phyloP scores from a whole-genome alignment of 1,140 invertebrate genomes.

The Eueides isabella region DNA sequence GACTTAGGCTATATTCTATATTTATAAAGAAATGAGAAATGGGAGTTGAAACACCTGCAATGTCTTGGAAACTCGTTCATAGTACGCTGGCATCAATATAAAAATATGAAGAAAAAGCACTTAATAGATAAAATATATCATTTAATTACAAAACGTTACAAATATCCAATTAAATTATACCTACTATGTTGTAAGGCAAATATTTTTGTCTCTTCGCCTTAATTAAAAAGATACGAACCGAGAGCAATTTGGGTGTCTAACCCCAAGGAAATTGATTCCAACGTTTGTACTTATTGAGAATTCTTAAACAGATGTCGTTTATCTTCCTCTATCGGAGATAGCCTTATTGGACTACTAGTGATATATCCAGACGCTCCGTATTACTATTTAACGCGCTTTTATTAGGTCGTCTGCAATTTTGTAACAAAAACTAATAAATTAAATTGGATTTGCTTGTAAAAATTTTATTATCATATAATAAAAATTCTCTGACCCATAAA shows the following conservation, averaged over 20 bases:
- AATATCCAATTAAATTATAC: slow-evolving; percentile 1
- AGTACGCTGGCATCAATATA: too few relatives aligned
- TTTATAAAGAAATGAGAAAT: too few relatives aligned
- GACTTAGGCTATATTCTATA: too few relatives aligned
- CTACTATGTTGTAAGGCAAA: neutral
- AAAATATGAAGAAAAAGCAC: neutral
- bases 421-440: too few relatives aligned
- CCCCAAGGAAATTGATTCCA: neutral
- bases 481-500: too few relatives aligned
- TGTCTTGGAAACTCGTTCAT: too few relatives aligned
- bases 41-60: too few relatives aligned
- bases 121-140: neutral
- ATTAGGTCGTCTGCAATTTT: too few relatives aligned
- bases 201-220: slow-evolving; percentile 3
- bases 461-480: too few relatives aligned
- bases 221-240: slow-evolving; percentile 12
- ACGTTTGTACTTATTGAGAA: slow-evolving; percentile 11
- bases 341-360: neutral
- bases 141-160: neutral
- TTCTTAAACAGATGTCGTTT: slow-evolving; percentile 10
- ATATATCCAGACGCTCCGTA: neutral
- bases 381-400: too few relatives aligned
- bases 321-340: slow-evolving; percentile 5
- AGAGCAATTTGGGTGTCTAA: slow-evolving; percentile 2
- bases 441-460: too few relatives aligned